These are phyloP conservation scores for Eutolmus rufibarbis DNA, from an alignment of 2,888 invertebrate genomes.

Conservation along the genomic window DNA sequence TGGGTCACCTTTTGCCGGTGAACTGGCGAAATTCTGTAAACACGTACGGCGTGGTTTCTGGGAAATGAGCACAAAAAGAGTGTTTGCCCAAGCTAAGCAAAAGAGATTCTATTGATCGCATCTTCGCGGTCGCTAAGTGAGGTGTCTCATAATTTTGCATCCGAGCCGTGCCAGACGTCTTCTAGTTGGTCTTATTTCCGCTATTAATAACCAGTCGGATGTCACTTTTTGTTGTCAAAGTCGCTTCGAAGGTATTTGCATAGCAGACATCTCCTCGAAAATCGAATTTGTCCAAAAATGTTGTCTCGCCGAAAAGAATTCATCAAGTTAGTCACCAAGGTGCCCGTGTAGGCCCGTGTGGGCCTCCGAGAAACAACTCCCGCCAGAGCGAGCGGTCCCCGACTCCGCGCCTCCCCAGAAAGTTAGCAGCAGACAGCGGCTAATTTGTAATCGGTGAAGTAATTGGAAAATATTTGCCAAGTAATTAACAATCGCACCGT, in stretches of 20 bases:
- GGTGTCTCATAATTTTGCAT: neutral
- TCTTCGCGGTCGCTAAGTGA: neutral
- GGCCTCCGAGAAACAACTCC: neutral
- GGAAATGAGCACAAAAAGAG: neutral
- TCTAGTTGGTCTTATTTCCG: slow-evolving; percentile 28
- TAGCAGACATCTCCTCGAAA: slow-evolving; percentile 31
- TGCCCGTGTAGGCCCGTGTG: neutral
- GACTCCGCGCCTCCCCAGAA: neutral
- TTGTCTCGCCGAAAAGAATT: slow-evolving; percentile 27
- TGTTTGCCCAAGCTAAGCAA: neutral
- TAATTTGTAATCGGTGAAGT: slow-evolving; percentile 11
- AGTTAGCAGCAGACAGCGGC: neutral
- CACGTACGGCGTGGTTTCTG: neutral
- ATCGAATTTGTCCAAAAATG: slow-evolving; percentile 38
- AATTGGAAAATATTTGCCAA: slow-evolving; percentile 29
- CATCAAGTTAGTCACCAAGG: slow-evolving; percentile 30
- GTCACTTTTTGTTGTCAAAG: slow-evolving; percentile 29
- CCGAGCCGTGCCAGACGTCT: slow-evolving; percentile 7
- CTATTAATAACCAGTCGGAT: slow-evolving; percentile 24
- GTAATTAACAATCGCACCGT: slow-evolving; percentile 24
- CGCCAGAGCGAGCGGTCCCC: neutral
- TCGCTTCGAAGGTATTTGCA: slow-evolving; percentile 27
- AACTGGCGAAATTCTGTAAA: neutral
- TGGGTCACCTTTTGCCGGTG: neutral
- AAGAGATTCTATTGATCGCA: neutral